Evolutionary conservation across 64 coral and sea anemone species (phyloP).

Genomic region (Montipora sp.): DNA sequence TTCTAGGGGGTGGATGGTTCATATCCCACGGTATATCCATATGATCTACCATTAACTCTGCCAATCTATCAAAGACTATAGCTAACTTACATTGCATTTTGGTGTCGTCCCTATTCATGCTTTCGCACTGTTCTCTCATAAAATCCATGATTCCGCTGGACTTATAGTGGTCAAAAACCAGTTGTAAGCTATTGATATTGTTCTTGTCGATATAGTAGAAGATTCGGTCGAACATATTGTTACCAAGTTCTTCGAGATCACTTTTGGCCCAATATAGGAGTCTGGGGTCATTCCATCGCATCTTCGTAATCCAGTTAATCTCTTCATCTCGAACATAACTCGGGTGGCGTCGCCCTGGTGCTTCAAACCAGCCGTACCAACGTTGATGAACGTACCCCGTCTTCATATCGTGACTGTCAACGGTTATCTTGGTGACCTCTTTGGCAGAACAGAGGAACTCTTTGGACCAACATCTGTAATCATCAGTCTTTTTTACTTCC

Average conservation of each 20-base stretch:
- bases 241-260: conserved; percentile 27
- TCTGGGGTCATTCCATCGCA: conserved; percentile 66
- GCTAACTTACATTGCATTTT: conserved; percentile 51
- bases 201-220: conserved; percentile 48
- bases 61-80: conserved; percentile 64
- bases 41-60: conserved; percentile 45
- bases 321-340: conserved; percentile 1
- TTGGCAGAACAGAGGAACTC: conserved; percentile 52
- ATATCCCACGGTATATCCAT: conserved; percentile 41
- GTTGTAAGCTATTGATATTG: conserved; percentile 36
- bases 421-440: conserved; percentile 23
- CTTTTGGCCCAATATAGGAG: conserved; percentile 45
- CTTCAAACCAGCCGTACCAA: conserved; percentile 26
- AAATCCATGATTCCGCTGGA: conserved; percentile 4
- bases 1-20: conserved; percentile 21
- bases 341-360: background rate
- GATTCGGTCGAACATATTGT: conserved; percentile 41
- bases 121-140: conserved; percentile 39
- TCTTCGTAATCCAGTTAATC: conserved; percentile 42
- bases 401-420: background rate
- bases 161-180: conserved; percentile 40
- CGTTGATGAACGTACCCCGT: background rate
- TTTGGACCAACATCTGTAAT: conserved; percentile 52
- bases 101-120: conserved; percentile 9
- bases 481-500: conserved; percentile 5